phyloP scores from a whole-genome alignment of 2,113 vertebrate genomes.

The Gulo gulo region DNA sequence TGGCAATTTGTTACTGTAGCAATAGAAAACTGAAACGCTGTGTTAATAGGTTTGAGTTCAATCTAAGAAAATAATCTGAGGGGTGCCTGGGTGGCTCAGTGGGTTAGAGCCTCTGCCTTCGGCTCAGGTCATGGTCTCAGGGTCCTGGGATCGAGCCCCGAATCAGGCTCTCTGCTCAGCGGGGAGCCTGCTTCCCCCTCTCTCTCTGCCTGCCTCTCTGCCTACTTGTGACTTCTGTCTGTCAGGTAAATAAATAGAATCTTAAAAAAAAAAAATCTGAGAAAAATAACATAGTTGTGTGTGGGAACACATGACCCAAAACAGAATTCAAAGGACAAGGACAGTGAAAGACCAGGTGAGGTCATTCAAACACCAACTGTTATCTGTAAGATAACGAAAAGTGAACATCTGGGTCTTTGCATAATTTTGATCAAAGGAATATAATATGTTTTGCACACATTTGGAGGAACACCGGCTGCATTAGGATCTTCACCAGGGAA shows the following conservation, averaged over 20 bases:
- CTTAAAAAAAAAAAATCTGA: slow-evolving; percentile 29
- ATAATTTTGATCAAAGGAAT: slow-evolving; percentile 65
- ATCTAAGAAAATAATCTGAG: slow-evolving; percentile 13
- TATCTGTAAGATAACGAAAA: slow-evolving; percentile 48
- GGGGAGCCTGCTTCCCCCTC: too few species aligned
- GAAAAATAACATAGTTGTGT: neutral
- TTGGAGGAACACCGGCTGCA: slow-evolving; percentile 30
- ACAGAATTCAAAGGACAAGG: slow-evolving; percentile 41
- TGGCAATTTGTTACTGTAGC: neutral
- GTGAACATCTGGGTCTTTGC: slow-evolving; percentile 67
- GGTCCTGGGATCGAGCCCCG: too few species aligned
- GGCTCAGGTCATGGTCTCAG: too few species aligned
- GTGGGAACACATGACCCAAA: neutral
- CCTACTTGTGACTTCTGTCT: too few species aligned
- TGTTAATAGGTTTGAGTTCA: neutral
- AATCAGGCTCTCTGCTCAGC: too few species aligned
- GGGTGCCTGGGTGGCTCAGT: too few species aligned
- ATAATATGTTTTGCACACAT: slow-evolving; percentile 34
- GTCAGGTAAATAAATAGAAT: too few species aligned
- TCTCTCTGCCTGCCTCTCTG: too few species aligned
- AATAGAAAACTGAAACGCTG: neutral
- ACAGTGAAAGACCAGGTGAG: neutral
- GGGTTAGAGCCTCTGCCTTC: too few species aligned
- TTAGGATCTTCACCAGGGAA: slow-evolving; percentile 37
- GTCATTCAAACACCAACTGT: slow-evolving; percentile 37